Conservation (phyloP, 2,888 invertebrate species). For the Apodemia mormo region DNA sequence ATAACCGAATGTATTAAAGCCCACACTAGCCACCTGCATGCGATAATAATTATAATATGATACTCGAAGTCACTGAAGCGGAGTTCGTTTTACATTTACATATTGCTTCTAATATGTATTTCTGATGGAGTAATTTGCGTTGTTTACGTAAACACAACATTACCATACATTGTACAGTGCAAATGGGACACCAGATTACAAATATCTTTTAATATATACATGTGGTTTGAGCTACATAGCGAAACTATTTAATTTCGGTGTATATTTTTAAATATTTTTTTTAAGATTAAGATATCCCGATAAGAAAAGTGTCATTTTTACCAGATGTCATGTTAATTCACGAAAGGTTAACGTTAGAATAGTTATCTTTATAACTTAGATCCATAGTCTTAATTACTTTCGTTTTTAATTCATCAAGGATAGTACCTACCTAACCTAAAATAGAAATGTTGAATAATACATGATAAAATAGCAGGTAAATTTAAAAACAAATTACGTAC, state of each 20-base stretch:
- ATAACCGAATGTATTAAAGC: constrained; percentile 28
- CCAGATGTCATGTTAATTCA: no score
- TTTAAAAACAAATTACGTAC: no score
- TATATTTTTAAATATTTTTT: no score
- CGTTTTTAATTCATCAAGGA: no score
- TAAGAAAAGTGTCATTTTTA: no score
- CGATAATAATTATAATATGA: constrained; percentile 23
- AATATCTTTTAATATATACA: not conserved
- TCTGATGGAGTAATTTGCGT: not conserved
- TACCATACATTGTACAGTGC: not conserved
- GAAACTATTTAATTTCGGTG: not conserved
- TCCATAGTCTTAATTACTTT: no score
- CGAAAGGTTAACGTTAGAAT: no score
- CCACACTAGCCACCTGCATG: constrained; percentile 28
- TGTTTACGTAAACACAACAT: not conserved
- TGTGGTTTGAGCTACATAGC: not conserved
- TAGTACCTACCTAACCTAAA: no score
- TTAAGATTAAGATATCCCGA: no score
- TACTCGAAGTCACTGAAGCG: constrained; percentile 21
- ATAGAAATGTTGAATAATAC: no score
- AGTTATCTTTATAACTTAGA: no score
- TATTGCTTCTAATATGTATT: not conserved
- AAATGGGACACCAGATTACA: not conserved
- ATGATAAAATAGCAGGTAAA: no score
- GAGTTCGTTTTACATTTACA: constrained; percentile 19